These are phyloP conservation scores for Sinopyrophorus schimmeli DNA, from an alignment of 2,888 invertebrate species.

Conservation along the genomic window DNA sequence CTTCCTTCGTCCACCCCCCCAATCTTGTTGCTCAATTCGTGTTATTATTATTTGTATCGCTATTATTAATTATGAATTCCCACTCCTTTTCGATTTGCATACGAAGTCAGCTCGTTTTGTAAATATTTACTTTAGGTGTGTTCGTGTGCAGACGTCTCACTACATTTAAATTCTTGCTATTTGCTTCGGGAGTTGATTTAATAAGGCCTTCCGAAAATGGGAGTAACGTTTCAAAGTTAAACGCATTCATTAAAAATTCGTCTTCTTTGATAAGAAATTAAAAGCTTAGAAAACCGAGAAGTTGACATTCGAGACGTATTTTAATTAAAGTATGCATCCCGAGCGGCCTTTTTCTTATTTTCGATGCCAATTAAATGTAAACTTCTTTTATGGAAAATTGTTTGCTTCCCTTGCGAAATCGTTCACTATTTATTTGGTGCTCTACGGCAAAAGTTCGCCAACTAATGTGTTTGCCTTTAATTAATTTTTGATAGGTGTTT, in stretches of 20 bases:
- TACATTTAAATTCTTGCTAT: constrained; percentile 18
- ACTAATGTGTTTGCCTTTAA: too few species aligned
- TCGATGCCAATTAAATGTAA: not conserved
- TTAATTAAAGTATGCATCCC: constrained; percentile 16
- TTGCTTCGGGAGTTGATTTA: constrained; percentile 4
- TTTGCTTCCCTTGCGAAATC: too few species aligned
- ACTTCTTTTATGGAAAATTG: too few species aligned
- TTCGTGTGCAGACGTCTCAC: too few species aligned
- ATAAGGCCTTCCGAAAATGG: constrained; percentile 11
- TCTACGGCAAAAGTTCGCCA: too few species aligned
- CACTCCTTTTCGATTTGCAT: constrained; percentile 35
- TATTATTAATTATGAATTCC: constrained; percentile 22
- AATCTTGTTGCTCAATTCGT: too few species aligned
- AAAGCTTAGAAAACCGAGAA: constrained; percentile 13
- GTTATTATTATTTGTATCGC: too few species aligned
- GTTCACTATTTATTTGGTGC: too few species aligned
- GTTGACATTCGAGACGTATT: constrained; percentile 11
- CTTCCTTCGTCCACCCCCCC: too few species aligned
- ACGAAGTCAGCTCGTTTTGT: constrained; percentile 26
- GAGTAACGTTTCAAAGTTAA: constrained; percentile 15
- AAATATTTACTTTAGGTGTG: constrained; percentile 22
- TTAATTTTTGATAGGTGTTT: too few species aligned
- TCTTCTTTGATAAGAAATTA: constrained; percentile 20
- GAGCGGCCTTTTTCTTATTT: constrained; percentile 1
- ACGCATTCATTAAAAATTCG: constrained; percentile 21